Evolutionary conservation across 2,113 vertebrate genomes (phyloP).

Genomic region (Motacilla alba): DNA sequence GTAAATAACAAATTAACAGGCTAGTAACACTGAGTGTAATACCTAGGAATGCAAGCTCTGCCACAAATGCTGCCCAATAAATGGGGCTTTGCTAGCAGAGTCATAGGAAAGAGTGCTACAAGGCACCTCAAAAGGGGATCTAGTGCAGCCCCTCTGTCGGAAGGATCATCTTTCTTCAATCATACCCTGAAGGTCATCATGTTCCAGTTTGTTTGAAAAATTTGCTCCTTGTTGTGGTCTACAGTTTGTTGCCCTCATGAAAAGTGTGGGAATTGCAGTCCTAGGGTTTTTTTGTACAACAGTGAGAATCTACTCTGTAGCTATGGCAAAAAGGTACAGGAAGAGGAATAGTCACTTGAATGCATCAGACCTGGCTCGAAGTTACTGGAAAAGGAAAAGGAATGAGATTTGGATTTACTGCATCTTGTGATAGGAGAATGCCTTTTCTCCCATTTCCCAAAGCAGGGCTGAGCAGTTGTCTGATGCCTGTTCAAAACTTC

Average conservation of each 20-base stretch:
- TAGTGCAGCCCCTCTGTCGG: background rate
- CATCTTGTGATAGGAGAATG: background rate
- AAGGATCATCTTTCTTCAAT: background rate
- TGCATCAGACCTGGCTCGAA: background rate
- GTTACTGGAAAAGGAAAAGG: background rate
- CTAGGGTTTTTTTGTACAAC: accelerated
- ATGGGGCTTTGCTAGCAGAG: background rate
- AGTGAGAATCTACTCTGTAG: background rate
- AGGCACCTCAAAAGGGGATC: background rate
- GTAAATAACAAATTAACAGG: background rate
- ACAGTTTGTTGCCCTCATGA: background rate
- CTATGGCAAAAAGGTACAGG: background rate
- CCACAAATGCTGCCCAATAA: background rate
- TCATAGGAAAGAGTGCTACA: background rate
- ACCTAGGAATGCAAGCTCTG: background rate
- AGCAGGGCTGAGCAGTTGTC: background rate
- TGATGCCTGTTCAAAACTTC: background rate
- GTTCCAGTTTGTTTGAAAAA: background rate
- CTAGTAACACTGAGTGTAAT: background rate
- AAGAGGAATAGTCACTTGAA: background rate
- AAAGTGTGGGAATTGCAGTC: background rate
- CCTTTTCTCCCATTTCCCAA: background rate
- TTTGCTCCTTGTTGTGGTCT: background rate
- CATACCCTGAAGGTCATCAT: background rate
- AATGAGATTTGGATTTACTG: background rate